A percentile compares a stretch with the other conserved stretches of the same genome.
phyloP scores from a whole-genome alignment of 2,113 vertebrate species.

The Vulpes lagopus region DNA sequence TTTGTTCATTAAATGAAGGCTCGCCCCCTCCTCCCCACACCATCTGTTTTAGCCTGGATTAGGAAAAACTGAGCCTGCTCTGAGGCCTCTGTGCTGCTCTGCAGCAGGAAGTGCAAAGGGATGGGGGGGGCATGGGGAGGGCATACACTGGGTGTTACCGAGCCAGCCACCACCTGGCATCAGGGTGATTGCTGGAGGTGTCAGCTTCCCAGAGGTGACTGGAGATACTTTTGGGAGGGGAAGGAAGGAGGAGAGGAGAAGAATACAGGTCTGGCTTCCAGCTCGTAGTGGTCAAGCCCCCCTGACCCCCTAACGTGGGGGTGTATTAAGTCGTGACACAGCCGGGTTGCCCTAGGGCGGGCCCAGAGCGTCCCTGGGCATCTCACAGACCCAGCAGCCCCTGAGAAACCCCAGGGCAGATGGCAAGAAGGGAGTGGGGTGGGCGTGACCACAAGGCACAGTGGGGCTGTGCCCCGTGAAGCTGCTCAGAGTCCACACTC shows the following conservation, averaged over 20 bases:
- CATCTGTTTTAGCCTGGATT: constrained; percentile 50
- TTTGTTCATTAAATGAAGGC: constrained; percentile 54
- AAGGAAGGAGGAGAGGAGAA: background rate
- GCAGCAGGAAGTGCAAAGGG: background rate
- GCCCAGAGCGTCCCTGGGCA: background rate
- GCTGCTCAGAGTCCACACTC: fast-evolving
- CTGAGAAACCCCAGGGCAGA: background rate
- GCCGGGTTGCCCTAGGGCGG: background rate
- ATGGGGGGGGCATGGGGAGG: background rate
- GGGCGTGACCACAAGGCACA: fast-evolving
- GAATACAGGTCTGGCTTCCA: background rate
- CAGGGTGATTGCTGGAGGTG: background rate
- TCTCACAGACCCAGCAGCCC: background rate
- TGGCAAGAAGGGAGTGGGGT: background rate
- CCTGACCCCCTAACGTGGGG: fast-evolving
- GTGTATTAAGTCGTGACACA: background rate
- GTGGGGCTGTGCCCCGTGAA: background rate
- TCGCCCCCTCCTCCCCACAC: background rate
- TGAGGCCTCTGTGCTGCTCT: background rate
- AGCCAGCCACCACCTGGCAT: background rate
- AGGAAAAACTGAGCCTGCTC: background rate
- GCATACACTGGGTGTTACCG: fast-evolving
- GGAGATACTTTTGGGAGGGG: background rate
- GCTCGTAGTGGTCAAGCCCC: fast-evolving
- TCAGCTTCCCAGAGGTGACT: background rate